phyloP scores from a whole-genome alignment of 2,888 invertebrate species.

The Eubasilissa splendida region DNA sequence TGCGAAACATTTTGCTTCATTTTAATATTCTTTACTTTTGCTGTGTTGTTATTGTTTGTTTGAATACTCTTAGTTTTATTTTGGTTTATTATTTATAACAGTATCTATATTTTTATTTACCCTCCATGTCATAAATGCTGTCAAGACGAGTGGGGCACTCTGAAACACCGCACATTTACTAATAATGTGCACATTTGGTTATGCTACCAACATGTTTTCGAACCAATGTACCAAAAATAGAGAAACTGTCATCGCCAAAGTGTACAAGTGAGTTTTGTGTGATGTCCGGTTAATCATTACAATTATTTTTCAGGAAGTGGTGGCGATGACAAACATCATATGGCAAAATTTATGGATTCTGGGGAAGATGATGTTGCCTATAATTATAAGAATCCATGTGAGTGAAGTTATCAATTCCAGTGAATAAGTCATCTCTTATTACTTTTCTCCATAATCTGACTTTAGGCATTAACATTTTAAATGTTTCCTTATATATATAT shows the following conservation, averaged over 20 bases:
- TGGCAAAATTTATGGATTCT: slow-evolving; percentile 74
- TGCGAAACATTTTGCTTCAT: slow-evolving; percentile 8
- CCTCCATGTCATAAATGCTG: too few relatives aligned
- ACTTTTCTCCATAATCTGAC: too few relatives aligned
- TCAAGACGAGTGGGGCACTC: too few relatives aligned
- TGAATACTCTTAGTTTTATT: slow-evolving; percentile 13
- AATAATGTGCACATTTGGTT: too few relatives aligned
- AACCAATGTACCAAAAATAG: too few relatives aligned
- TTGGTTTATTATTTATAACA: slow-evolving; percentile 39
- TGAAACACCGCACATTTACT: too few relatives aligned
- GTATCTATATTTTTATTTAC: slow-evolving; percentile 60
- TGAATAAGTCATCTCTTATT: too few relatives aligned
- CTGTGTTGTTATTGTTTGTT: neutral
- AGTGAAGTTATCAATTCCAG: slow-evolving; percentile 60
- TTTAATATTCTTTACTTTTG: slow-evolving; percentile 19
- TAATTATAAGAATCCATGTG: slow-evolving; percentile 66
- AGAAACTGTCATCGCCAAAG: too few relatives aligned
- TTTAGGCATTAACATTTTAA: too few relatives aligned
- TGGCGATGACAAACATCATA: slow-evolving; percentile 69
- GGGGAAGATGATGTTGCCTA: slow-evolving; percentile 67
- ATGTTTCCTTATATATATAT: too few relatives aligned
- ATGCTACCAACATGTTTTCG: too few relatives aligned
- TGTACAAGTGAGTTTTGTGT: too few relatives aligned
- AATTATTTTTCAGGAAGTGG: slow-evolving; percentile 65
- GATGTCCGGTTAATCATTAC: neutral